A percentile compares a stretch with the other conserved stretches of the same genome.
Evolutionary conservation across 2,113 vertebrate genomes (phyloP).

Genomic region (Actenoides hombroni): DNA sequence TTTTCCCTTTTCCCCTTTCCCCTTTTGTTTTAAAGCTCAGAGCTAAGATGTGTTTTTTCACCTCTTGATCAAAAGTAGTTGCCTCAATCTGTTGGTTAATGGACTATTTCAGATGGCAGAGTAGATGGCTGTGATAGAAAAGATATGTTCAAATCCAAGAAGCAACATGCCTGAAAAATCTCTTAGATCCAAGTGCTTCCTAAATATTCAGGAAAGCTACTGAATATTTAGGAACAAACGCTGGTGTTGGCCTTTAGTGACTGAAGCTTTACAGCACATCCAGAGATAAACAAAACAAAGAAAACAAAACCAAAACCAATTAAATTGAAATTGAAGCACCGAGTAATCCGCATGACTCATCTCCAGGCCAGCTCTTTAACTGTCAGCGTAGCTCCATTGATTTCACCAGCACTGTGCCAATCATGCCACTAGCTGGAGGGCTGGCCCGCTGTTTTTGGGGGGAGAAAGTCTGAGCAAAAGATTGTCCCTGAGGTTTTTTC

Average conservation of each 20-base stretch:
- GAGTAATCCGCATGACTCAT: not conserved
- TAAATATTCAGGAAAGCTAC: not conserved
- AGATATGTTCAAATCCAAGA: not conserved
- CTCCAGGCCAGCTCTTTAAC: not conserved
- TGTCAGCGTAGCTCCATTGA: not conserved
- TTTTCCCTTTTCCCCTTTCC: rapidly evolving
- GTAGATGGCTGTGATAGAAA: not conserved
- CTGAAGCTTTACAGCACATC: not conserved
- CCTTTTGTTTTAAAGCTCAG: not conserved
- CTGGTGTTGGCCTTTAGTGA: not conserved
- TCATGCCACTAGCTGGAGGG: not conserved
- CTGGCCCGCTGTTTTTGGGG: not conserved
- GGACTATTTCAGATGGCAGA: not conserved
- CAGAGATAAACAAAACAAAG: not conserved
- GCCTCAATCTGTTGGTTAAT: not conserved
- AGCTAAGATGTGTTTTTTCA: not conserved
- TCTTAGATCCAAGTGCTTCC: not conserved
- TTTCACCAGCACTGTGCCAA: not conserved
- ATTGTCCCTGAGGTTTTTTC: not conserved
- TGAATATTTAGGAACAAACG: not conserved
- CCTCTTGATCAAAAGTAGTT: not conserved
- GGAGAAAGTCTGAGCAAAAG: not conserved
- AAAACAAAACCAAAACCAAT: not conserved
- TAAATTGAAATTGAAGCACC: not conserved
- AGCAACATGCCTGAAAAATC: not conserved